Conservation (phyloP, 2,888 invertebrate species). For the Calameuta pallipes region DNA sequence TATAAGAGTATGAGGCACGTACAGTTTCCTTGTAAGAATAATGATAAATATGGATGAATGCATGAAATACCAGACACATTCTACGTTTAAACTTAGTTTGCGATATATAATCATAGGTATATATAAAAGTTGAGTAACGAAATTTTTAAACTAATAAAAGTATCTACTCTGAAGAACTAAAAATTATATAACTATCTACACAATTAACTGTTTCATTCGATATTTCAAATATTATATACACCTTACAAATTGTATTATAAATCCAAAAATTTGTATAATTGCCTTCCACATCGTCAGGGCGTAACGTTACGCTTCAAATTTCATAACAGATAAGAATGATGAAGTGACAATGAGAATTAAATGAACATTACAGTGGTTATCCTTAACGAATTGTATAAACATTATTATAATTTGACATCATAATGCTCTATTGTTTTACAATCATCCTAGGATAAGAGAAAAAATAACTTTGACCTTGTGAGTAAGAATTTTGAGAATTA, state of each 20-base stretch:
- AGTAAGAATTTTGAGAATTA: constrained; percentile 15
- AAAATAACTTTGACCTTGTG: too few relatives aligned
- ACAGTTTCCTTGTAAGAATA: constrained; percentile 35
- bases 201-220: constrained; percentile 20
- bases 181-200: constrained; percentile 43
- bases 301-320: too few relatives aligned
- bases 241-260: constrained; percentile 26
- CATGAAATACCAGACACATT: constrained; percentile 27
- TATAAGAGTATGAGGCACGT: constrained; percentile 48
- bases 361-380: too few relatives aligned
- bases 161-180: constrained; percentile 29
- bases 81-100: constrained; percentile 17
- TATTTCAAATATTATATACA: constrained; percentile 32
- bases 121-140: constrained; percentile 25
- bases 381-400: too few relatives aligned
- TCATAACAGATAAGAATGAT: too few relatives aligned
- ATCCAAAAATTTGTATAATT: neutral
- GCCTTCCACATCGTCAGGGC: too few relatives aligned
- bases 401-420: too few relatives aligned
- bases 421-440: too few relatives aligned
- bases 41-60: constrained; percentile 38
- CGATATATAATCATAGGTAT: constrained; percentile 7
- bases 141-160: constrained; percentile 34
- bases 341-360: too few relatives aligned
- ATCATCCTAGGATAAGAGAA: too few relatives aligned